Evolutionary conservation across 2,888 invertebrate genomes (phyloP), one percentile per base, ranked within the genome.

Genomic region (Drosophila kuntzei): DNA sequence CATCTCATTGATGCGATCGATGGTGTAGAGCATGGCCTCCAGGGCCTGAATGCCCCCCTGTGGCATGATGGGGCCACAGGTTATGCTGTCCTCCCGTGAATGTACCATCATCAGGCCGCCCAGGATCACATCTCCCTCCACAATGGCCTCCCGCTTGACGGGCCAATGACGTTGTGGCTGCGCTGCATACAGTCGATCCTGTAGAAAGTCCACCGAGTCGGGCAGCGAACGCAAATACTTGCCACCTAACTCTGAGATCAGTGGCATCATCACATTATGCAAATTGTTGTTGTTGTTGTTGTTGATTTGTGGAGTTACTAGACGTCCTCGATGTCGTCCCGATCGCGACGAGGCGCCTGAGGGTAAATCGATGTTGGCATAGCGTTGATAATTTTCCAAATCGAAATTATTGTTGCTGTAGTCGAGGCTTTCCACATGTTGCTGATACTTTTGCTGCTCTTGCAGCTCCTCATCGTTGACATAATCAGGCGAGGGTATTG

Each of bases 81-180:
- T 96, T 53, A 95, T 93, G 50, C 94, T 94, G 89, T 97, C 97
- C 79, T 96, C 96, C 20, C 97, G 93, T 65, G 96, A 96, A 92
- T 97, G 97, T 12, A 97, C 96, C 98, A 97, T 98, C 96, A 98
- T 97, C 49, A 98, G 94, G 0, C 97, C 97, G 2, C 98, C 98
- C 20, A 98, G 93, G 27, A 96, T 94, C 69, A 98, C 93, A 90
- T 97, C 95, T 0, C 97, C 98, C 80, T 96, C 96, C 7, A 97
- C 94, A n/a, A 95, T 94, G 2, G 96, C 96, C 74, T 96, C 95
- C 77, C 94, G 94, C 90, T 96, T 96, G 29, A 96, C 94, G 0
- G 96, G 96, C 96, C 96, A 96, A 81, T 92, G 93, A 0, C 91
- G 80, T 36, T 89, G 89, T 37, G 76, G 62, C 29, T 68, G 76